These are phyloP conservation scores for Aphelenchoides besseyi DNA, from an alignment of 1,140 invertebrate species.

Conservation along the genomic window DNA sequence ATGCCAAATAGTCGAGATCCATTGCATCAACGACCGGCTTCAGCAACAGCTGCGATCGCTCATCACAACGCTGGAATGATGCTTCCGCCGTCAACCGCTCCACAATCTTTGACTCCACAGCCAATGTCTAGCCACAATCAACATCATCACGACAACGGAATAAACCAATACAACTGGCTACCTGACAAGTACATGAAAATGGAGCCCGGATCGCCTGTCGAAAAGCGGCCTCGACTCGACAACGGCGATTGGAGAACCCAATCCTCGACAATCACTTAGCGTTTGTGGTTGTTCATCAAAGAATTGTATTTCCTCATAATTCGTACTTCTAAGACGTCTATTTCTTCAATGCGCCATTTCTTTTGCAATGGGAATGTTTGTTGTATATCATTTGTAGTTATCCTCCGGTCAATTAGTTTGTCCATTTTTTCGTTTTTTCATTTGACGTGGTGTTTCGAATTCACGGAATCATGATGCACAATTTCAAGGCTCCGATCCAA, in stretches of 20 bases:
- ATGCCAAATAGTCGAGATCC: conserved; percentile 8
- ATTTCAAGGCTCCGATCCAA: too few species aligned
- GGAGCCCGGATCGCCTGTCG: neutral
- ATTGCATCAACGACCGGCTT: conserved; percentile 41
- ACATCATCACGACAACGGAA: conserved; percentile 17
- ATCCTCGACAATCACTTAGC: neutral
- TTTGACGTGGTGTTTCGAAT: too few species aligned
- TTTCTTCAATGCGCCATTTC: too few species aligned
- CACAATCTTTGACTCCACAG: conserved; percentile 50
- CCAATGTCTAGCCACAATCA: conserved; percentile 35
- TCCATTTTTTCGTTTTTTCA: too few species aligned
- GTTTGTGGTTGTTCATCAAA: neutral
- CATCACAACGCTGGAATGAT: conserved; percentile 43
- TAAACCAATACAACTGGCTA: conserved; percentile 6
- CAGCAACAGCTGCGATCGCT: conserved; percentile 45
- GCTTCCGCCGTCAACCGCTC: conserved; percentile 32
- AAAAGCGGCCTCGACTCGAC: conserved; percentile 11
- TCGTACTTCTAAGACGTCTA: too few species aligned
- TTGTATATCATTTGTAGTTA: too few species aligned
- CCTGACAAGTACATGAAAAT: conserved; percentile 21
- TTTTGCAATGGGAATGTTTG: too few species aligned
- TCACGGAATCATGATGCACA: too few species aligned
- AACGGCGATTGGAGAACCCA: conserved; percentile 9
- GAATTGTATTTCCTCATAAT: too few species aligned
- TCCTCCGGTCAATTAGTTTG: too few species aligned